phyloP scores from a whole-genome alignment of 2,113 vertebrate species.

The Sarotherodon lohbergeri region DNA sequence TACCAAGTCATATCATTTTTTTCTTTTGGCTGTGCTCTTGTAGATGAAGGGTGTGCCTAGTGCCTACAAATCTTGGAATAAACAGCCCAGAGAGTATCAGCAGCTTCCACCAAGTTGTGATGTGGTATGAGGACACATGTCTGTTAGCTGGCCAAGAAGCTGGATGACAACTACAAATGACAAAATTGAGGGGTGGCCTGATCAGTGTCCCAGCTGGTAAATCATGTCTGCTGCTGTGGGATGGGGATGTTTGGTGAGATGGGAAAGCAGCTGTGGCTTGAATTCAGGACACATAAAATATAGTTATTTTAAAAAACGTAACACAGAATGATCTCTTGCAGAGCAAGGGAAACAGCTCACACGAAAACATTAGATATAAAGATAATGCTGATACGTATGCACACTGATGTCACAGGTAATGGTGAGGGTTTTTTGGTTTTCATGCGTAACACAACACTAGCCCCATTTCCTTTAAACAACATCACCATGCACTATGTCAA shows the following conservation, averaged over 20 bases:
- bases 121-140: constrained; percentile 44
- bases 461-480: neutral
- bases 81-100: neutral
- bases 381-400: neutral
- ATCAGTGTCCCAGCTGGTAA: constrained; percentile 5
- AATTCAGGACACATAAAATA: neutral
- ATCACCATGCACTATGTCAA: neutral
- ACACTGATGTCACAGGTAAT: neutral
- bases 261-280: neutral
- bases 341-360: neutral
- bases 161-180: constrained; percentile 32
- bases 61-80: constrained; percentile 27
- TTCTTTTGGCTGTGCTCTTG: constrained; percentile 4
- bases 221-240: constrained; percentile 11
- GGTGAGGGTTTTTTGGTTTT: neutral
- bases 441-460: neutral
- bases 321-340: neutral
- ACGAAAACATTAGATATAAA: neutral
- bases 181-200: neutral
- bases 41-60: constrained; percentile 6
- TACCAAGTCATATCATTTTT: neutral
- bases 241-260: neutral
- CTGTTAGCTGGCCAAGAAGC: constrained; percentile 6
- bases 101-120: neutral
- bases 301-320: neutral